These are phyloP conservation scores for Geotrypetes seraphini DNA, from an alignment of 2,797 vertebrate genomes.

Conservation along the genomic window DNA sequence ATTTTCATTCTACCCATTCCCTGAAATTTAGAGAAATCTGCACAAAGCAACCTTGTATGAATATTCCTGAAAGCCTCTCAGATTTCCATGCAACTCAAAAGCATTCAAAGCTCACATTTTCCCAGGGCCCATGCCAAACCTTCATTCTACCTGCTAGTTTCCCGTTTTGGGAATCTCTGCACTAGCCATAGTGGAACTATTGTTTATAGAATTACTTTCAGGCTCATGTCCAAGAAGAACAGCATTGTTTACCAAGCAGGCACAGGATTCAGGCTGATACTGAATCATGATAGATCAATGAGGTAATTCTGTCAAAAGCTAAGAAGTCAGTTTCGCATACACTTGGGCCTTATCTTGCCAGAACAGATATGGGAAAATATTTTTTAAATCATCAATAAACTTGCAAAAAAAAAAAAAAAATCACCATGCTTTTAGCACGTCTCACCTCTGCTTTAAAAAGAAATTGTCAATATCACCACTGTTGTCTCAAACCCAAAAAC, in stretches of 20 bases:
- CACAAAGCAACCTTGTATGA: slow-evolving; percentile 44
- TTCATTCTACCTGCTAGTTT: slow-evolving; percentile 31
- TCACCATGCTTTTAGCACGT: too few relatives aligned
- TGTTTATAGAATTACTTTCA: slow-evolving; percentile 17
- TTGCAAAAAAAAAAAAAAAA: too few relatives aligned
- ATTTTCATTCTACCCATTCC: slow-evolving; percentile 13
- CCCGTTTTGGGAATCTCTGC: slow-evolving; percentile 13
- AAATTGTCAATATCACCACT: too few relatives aligned
- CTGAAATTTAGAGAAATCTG: slow-evolving; percentile 24
- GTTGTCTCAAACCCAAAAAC: too few relatives aligned
- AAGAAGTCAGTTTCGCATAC: too few relatives aligned
- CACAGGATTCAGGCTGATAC: slow-evolving; percentile 13
- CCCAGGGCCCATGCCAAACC: slow-evolving; percentile 53
- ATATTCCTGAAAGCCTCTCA: slow-evolving; percentile 22
- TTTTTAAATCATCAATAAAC: too few relatives aligned
- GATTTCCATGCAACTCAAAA: slow-evolving; percentile 42
- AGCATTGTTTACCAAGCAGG: not conserved
- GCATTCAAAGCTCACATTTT: slow-evolving; percentile 41
- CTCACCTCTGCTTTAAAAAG: too few relatives aligned
- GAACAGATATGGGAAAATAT: too few relatives aligned
- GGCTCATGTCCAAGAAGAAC: slow-evolving; percentile 9
- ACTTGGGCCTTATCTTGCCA: too few relatives aligned
- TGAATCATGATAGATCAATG: slow-evolving; percentile 19
- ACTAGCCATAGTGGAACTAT: slow-evolving; percentile 31
- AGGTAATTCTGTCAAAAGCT: slow-evolving; percentile 11